Percentiles rank a stretch among this genome's conserved stretches.
These are phyloP conservation scores for Eupithecia centaureata DNA, from an alignment of 2,888 invertebrate genomes.

Conservation along the genomic window DNA sequence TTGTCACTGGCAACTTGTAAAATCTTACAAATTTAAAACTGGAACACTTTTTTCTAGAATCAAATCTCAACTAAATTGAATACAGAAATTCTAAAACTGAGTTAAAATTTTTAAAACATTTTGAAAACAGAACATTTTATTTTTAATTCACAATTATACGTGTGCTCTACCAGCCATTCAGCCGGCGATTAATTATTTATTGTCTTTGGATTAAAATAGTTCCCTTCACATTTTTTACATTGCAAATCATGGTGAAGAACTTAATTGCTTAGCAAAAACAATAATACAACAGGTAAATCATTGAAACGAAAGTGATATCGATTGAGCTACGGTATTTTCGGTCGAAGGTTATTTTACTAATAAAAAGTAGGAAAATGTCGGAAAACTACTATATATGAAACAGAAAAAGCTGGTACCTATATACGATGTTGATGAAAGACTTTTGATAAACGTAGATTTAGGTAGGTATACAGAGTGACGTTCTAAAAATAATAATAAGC, in stretches of 20 bases:
- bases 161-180: conserved; percentile 57
- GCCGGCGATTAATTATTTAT: conserved; percentile 44
- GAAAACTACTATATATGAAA: neutral
- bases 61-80: neutral
- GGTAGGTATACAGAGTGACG: too few species aligned
- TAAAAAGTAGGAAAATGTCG: neutral
- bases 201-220: conserved; percentile 36
- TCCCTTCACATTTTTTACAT: conserved; percentile 65
- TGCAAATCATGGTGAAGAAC: conserved; percentile 18
- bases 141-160: conserved; percentile 48
- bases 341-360: conserved; percentile 40
- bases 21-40: conserved; percentile 1
- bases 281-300: conserved; percentile 13
- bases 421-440: too few species aligned
- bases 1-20: conserved; percentile 10
- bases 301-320: conserved; percentile 35
- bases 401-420: neutral
- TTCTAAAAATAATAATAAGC: too few species aligned
- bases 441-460: too few species aligned
- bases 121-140: conserved; percentile 23
- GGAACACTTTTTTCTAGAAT: neutral
- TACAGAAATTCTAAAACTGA: neutral
- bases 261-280: conserved; percentile 13
- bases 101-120: neutral
- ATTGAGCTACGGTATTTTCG: conserved; percentile 43